A percentile compares a stretch with the other conserved stretches of the same genome.
phyloP scores from a whole-genome alignment of 2,113 vertebrate genomes.

The Cephalophus harveyi region DNA sequence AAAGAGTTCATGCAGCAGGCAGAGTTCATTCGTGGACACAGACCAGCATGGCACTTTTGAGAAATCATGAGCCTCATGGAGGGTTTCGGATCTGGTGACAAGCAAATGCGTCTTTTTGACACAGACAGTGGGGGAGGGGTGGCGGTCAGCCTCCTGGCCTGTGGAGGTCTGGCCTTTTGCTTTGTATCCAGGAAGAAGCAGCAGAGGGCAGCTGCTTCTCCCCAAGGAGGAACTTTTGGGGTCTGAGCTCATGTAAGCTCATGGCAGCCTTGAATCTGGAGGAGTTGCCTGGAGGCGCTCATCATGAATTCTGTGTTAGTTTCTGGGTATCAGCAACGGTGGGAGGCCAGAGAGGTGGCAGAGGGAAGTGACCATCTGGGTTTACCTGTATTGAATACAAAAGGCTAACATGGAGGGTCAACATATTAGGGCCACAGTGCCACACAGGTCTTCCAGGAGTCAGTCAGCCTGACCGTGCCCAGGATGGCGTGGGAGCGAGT shows the following conservation, averaged over 20 bases:
- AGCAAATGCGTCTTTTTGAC: background rate
- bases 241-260: background rate
- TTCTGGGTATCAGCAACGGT: accelerated
- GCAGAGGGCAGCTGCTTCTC: background rate
- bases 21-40: background rate
- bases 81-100: background rate
- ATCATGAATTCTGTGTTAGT: background rate
- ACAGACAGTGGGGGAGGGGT: background rate
- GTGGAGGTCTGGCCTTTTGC: background rate
- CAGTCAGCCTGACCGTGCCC: background rate
- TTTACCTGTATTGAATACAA: background rate
- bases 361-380: background rate
- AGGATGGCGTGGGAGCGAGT: accelerated
- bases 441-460: background rate
- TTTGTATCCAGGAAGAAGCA: background rate
- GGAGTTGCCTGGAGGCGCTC: background rate
- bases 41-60: background rate
- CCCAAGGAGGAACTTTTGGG: background rate
- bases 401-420: background rate
- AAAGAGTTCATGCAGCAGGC: background rate
- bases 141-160: background rate
- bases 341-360: background rate
- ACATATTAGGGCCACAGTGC: background rate
- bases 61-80: background rate
- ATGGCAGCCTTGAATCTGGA: background rate